Base-by-base conservation (phyloP, 2,113 vertebrate species). In the Ceyx margarethae region DNA sequence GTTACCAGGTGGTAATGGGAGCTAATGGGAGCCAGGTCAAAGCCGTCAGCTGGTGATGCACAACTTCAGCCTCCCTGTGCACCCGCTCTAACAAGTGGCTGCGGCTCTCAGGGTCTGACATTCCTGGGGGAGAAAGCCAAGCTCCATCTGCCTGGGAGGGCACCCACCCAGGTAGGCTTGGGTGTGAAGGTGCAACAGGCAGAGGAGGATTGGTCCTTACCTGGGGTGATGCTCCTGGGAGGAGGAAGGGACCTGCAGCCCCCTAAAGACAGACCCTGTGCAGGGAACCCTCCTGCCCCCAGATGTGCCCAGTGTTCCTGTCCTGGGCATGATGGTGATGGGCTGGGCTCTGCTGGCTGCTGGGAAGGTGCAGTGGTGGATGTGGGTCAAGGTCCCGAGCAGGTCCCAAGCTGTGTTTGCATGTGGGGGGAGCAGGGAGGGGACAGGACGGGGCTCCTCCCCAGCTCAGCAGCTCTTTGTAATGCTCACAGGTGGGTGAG, bases 11-110 rank as follows among this genome's bases (percentile, higher is more conserved):
- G 97, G 98, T 97, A 98, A 97, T 95, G 96, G 90, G 96, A 96
- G 97, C 98, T 98, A 98, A 98, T 98, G 97, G 98, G 96, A 97
- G 91, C 94, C 96, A 96, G 98, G 98, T 98, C 98, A 98, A 89
- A 96, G 96, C 73, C 94, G 72, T 98, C 98, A 98, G 97, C 97
- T 98, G 98, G 96, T 97, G 95, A 96, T 96, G 96, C 96, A 92
- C 89, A 97, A 95, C 96, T 95, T 96, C 78, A 79, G 92, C 66
- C n/a, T 90, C 96, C 94, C 93, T 67, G 88, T 37, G 76, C 90
- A 54, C 77, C 4, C 2, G 37, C 15, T 1, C 82, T 95, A 97
- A 97, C 97, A 97, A 97, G 98, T 97, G 97, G 92, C 84, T 88
- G 28, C 74, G 45, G 95, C 75, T 89, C 73, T 45, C 60, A 25